Evolutionary conservation across 1,140 invertebrate genomes (phyloP).

Genomic region (Venturia canescens): DNA sequence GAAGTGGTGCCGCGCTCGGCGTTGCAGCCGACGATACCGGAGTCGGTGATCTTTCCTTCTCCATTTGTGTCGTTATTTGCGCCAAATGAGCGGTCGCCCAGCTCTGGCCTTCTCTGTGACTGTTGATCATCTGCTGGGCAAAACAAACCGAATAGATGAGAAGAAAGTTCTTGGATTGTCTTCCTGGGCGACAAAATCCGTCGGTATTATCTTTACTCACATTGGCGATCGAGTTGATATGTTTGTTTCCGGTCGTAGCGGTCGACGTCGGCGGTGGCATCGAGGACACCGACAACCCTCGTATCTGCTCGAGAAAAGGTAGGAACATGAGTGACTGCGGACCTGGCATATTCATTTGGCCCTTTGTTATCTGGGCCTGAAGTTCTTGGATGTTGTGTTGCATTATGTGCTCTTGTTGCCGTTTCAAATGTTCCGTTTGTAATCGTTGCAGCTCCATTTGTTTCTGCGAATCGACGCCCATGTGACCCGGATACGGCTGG

Average conservation of each 20-base stretch:
- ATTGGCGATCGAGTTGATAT: constrained; percentile 75
- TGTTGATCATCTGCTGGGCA: constrained; percentile 70
- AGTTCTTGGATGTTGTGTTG: constrained; percentile 80
- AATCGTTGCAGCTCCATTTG: constrained; percentile 77
- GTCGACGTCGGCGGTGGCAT: constrained; percentile 72
- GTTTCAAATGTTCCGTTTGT: constrained; percentile 76
- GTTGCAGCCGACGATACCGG: constrained; percentile 73
- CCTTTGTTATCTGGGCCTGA: constrained; percentile 77
- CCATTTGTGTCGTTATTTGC: constrained; percentile 70
- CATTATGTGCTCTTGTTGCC: constrained; percentile 77
- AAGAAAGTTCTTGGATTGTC: not conserved
- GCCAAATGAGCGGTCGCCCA: constrained; percentile 73
- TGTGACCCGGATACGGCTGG: constrained; percentile 72
- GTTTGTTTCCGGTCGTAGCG: constrained; percentile 73
- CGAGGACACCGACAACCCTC: constrained; percentile 70
- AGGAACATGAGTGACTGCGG: constrained; percentile 80
- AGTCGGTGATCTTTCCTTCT: constrained; percentile 74
- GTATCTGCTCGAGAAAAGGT: constrained; percentile 80
- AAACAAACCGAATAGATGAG: not conserved
- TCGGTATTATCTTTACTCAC: constrained; percentile 58
- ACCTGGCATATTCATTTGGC: constrained; percentile 70
- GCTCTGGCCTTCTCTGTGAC: constrained; percentile 68
- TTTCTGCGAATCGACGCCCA: constrained; percentile 75
- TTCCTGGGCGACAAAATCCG: not conserved
- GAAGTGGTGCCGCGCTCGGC: constrained; percentile 71